These are phyloP conservation scores for Hololepta plana DNA, from an alignment of 2,888 invertebrate species.

Conservation along the genomic window DNA sequence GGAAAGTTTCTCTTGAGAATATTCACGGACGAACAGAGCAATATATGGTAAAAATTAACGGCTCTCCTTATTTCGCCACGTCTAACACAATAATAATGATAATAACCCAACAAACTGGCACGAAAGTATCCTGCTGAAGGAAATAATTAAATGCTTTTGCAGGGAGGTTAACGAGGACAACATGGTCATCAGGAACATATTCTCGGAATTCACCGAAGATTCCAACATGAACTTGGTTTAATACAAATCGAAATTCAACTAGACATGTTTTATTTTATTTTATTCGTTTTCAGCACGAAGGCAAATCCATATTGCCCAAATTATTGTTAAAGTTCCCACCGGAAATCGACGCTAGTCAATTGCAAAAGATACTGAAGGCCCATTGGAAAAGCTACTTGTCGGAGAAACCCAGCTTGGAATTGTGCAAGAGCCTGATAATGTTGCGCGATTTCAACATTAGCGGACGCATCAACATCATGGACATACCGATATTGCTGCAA, in stretches of 20 bases:
- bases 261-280: background rate
- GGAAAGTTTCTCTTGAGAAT: conserved; percentile 53
- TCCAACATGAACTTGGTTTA: background rate
- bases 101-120: background rate
- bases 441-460: conserved; percentile 45
- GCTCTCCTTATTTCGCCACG: no score
- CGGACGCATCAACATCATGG: conserved; percentile 39
- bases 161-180: conserved; percentile 66
- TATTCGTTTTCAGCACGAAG: conserved; percentile 28
- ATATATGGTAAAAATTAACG: conserved; percentile 39
- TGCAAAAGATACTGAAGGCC: conserved; percentile 38
- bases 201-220: conserved; percentile 40
- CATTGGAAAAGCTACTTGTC: conserved; percentile 38
- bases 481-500: conserved; percentile 42
- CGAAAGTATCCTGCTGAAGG: background rate
- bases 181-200: conserved; percentile 44
- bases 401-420: conserved; percentile 41
- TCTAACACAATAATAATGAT: no score
- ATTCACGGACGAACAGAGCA: conserved; percentile 52
- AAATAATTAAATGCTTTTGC: conserved; percentile 12
- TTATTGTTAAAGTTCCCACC: conserved; percentile 35
- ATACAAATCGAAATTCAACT: background rate
- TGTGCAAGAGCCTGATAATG: conserved; percentile 51
- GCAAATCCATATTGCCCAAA: conserved; percentile 31
- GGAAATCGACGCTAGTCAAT: conserved; percentile 40